A percentile compares a stretch with the other conserved stretches of the same genome.
Conservation (phyloP, 2,113 vertebrate genomes). For the Boulengeromyrus knoepffleri region DNA sequence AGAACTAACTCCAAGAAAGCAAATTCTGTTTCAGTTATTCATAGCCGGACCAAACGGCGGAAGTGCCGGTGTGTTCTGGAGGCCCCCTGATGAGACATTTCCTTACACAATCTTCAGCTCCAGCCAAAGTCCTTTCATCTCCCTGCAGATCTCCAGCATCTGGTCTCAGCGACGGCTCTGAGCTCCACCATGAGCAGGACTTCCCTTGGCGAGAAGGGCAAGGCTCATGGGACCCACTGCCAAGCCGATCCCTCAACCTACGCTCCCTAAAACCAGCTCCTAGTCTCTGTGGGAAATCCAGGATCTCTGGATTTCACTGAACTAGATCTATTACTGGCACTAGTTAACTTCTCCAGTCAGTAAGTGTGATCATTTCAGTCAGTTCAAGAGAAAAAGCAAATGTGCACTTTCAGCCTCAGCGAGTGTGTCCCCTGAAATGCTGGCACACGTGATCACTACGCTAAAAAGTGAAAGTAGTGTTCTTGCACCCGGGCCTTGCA, state of each 20-base stretch:
- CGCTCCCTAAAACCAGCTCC: not conserved
- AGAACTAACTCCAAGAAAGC: not conserved
- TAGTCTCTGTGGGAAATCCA: not conserved
- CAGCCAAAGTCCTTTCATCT: not conserved
- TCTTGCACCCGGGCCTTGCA: not conserved
- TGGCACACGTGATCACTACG: not conserved
- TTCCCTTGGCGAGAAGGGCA: not conserved
- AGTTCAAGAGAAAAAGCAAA: not conserved
- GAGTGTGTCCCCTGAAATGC: not conserved
- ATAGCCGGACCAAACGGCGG: not conserved
- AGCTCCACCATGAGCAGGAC: not conserved
- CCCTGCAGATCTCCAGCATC: not conserved
- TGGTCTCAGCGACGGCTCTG: not conserved
- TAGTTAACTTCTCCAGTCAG: not conserved
- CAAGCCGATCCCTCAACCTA: not conserved
- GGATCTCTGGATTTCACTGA: not conserved
- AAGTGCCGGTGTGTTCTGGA: not conserved
- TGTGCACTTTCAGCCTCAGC: not conserved
- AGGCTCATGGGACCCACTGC: not conserved
- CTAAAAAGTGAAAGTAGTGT: not conserved
- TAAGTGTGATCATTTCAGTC: not conserved
- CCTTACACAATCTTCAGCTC: not conserved
- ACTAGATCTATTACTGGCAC: not conserved
- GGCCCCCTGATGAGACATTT: not conserved
- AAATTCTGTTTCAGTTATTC: not conserved